Conservation (phyloP, 2,113 vertebrate genomes). For the Narcine bancroftii region DNA sequence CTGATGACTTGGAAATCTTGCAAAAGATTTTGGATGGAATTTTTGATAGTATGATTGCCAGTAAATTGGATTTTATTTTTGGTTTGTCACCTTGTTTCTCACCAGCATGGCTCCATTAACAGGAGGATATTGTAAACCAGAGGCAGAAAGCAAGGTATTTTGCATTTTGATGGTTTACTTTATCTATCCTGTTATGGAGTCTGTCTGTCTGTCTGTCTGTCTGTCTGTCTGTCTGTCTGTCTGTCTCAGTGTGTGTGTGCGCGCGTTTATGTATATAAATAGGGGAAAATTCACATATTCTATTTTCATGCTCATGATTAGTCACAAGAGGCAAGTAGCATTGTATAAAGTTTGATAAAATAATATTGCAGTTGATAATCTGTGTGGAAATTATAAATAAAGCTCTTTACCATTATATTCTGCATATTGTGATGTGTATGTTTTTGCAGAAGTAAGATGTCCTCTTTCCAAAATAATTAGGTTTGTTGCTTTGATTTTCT, state of each 20-base stretch:
- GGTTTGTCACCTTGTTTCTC: conserved; percentile 15
- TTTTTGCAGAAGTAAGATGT: conserved; percentile 11
- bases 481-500: background rate
- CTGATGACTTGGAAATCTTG: conserved; percentile 30
- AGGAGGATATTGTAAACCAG: conserved; percentile 18
- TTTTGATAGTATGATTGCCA: conserved; percentile 36
- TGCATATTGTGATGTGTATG: conserved; percentile 30
- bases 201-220: background rate
- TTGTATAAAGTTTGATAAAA: conserved; percentile 38
- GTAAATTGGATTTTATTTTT: conserved; percentile 33
- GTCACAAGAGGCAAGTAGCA: conserved; percentile 36
- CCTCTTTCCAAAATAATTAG: background rate
- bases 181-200: conserved; percentile 25
- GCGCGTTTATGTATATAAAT: conserved; percentile 7
- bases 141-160: conserved; percentile 7
- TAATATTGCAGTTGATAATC: conserved; percentile 37
- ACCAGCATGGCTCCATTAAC: conserved; percentile 1
- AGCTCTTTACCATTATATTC: conserved; percentile 34
- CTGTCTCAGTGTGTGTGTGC: background rate
- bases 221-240: background rate
- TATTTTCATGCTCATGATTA: conserved; percentile 37
- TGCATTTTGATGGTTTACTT: background rate
- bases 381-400: conserved; percentile 38
- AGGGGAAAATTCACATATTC: conserved; percentile 37
- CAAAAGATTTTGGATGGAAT: conserved; percentile 25